A percentile compares a stretch with the other conserved stretches of the same genome.
phyloP scores from a whole-genome alignment of 2,797 vertebrate species.

The Synanceia verrucosa region DNA sequence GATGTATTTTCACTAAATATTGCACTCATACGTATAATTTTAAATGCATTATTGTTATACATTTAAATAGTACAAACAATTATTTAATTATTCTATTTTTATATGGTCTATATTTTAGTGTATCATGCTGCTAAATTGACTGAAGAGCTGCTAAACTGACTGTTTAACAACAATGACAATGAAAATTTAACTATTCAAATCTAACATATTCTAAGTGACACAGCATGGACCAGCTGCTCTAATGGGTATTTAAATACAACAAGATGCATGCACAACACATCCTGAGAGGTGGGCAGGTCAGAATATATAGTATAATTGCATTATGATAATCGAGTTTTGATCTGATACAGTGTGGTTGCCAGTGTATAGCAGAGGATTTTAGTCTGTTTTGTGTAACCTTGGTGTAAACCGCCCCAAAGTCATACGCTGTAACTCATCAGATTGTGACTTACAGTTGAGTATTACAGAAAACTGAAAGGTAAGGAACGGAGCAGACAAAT shows the following conservation, averaged over 20 bases:
- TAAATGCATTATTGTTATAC: not conserved
- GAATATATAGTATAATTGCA: not conserved
- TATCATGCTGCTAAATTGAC: too few species aligned
- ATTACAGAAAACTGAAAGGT: conserved; percentile 2
- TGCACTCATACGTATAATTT: not conserved
- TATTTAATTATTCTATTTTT: too few species aligned
- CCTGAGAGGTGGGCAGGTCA: not conserved
- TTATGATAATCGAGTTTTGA: not conserved
- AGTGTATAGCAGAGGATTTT: not conserved
- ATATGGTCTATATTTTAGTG: too few species aligned
- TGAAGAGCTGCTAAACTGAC: too few species aligned
- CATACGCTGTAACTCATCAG: not conserved
- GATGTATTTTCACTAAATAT: not conserved
- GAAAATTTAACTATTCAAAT: too few species aligned
- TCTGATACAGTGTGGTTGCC: not conserved
- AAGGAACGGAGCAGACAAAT: conserved; percentile 19
- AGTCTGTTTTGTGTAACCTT: not conserved
- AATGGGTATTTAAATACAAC: not conserved
- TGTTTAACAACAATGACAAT: too few species aligned
- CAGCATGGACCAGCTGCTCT: too few species aligned
- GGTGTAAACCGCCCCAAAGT: not conserved
- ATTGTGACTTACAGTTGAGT: conserved; percentile 14
- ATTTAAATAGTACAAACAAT: not conserved
- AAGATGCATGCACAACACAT: not conserved
- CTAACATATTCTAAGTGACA: too few species aligned